Percentiles rank a stretch among this genome's conserved stretches.
These are phyloP conservation scores for Temnothorax nylanderi DNA, from an alignment of 1,140 invertebrate species.

Conservation along the genomic window DNA sequence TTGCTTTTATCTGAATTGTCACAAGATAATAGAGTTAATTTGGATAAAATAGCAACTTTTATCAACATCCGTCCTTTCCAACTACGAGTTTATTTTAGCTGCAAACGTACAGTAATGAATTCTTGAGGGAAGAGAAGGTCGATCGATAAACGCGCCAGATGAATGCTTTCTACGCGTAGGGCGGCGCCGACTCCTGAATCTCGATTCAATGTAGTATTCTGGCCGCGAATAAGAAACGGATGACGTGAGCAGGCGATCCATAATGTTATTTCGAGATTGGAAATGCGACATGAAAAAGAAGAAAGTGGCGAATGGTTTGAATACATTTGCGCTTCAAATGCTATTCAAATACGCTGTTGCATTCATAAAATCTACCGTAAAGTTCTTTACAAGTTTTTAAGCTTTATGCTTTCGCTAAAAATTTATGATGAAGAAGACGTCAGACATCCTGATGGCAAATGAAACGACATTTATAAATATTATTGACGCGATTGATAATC, in stretches of 20 bases:
- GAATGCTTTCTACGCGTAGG: conserved; percentile 44
- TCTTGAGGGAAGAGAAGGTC: conserved; percentile 43
- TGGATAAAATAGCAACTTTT: neutral
- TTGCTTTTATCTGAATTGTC: neutral
- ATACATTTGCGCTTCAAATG: conserved; percentile 41
- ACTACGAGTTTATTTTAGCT: conserved; percentile 47
- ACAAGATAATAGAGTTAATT: neutral
- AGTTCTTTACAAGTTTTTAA: conserved; percentile 1
- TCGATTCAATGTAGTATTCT: conserved; percentile 46
- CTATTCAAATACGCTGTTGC: conserved; percentile 29
- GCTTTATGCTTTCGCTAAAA: neutral
- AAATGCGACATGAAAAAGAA: conserved; percentile 46
- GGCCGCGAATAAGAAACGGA: conserved; percentile 50
- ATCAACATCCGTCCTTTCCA: neutral
- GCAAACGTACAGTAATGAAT: conserved; percentile 34
- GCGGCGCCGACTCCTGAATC: conserved; percentile 44
- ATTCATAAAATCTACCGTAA: conserved; percentile 33
- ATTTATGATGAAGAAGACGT: neutral
- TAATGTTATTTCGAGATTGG: conserved; percentile 59
- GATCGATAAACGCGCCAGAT: conserved; percentile 52
- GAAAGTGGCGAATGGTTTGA: conserved; percentile 30
- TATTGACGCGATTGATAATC: neutral
- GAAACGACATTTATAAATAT: neutral
- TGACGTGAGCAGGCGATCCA: conserved; percentile 52
- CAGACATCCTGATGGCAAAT: neutral